Conservation (phyloP, 2,888 invertebrate genomes). For the Noctua janthina region DNA sequence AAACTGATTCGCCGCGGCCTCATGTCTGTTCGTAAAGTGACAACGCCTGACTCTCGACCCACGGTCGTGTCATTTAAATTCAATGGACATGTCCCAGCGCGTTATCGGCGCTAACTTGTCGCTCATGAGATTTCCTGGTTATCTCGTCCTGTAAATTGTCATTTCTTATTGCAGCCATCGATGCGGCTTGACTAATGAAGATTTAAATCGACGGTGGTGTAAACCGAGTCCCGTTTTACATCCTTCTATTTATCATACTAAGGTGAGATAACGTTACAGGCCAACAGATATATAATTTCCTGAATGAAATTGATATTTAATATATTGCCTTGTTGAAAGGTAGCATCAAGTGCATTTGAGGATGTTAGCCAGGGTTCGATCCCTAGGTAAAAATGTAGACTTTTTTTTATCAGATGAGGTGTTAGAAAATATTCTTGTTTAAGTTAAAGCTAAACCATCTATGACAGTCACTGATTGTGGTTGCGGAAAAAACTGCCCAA, state of each 20-base stretch:
- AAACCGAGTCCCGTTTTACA: slow-evolving; percentile 93
- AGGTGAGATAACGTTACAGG: slow-evolving; percentile 86
- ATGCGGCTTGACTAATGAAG: slow-evolving; percentile 95
- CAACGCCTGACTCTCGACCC: slow-evolving; percentile 70
- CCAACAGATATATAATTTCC: slow-evolving; percentile 49
- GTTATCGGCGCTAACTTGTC: slow-evolving; percentile 76
- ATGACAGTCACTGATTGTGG: background rate
- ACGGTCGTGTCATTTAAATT: slow-evolving; percentile 75
- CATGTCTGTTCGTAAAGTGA: slow-evolving; percentile 68
- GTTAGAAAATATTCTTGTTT: background rate
- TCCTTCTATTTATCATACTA: slow-evolving; percentile 96
- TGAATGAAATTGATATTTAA: slow-evolving; percentile 29
- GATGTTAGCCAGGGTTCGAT: slow-evolving; percentile 12
- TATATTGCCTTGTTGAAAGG: slow-evolving; percentile 18
- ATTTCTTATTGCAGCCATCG: slow-evolving; percentile 92
- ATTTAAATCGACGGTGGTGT: slow-evolving; percentile 96
- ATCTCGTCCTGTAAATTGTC: slow-evolving; percentile 78
- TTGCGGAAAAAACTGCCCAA: background rate
- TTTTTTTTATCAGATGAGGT: background rate
- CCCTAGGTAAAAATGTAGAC: background rate
- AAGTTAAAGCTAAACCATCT: background rate
- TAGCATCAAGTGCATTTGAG: slow-evolving; percentile 14
- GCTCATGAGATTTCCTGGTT: slow-evolving; percentile 80
- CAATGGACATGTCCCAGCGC: slow-evolving; percentile 76
- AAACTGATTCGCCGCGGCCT: slow-evolving; percentile 68